phyloP scores from a whole-genome alignment of 2,888 invertebrate genomes.

The Mystacides longicornis region DNA sequence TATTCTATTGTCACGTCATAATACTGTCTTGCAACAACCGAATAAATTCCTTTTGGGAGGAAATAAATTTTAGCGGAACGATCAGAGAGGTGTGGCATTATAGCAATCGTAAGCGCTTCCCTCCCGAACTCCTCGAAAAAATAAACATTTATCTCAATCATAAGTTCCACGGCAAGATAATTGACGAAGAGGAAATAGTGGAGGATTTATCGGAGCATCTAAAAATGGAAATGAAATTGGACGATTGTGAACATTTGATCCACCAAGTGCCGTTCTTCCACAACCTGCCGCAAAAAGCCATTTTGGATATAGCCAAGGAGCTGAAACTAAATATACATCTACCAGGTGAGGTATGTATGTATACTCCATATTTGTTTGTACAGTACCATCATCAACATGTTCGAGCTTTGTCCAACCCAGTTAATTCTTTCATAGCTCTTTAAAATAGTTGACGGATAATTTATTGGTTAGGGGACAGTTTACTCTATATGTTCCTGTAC shows the following conservation, averaged over 20 bases:
- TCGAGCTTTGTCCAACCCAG: no score
- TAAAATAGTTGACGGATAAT: no score
- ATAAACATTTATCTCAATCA: conserved; percentile 34
- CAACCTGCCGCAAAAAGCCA: conserved; percentile 42
- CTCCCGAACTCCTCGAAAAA: conserved; percentile 32
- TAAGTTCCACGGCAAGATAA: conserved; percentile 35
- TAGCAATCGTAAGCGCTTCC: conserved; percentile 32
- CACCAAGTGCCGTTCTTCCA: conserved; percentile 48
- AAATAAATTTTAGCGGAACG: conserved; percentile 30
- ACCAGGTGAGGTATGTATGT: conserved; percentile 43
- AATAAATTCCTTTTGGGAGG: conserved; percentile 2
- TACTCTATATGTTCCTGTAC: no score
- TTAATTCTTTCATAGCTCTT: no score
- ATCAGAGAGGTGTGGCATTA: conserved; percentile 33
- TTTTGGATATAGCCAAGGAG: conserved; percentile 45
- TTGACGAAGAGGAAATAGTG: conserved; percentile 34
- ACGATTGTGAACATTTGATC: conserved; percentile 48
- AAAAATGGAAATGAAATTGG: conserved; percentile 48
- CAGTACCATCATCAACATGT: no score
- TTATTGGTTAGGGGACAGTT: no score
- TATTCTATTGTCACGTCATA: conserved; percentile 9
- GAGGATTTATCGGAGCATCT: conserved; percentile 39
- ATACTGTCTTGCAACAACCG: conserved; percentile 2
- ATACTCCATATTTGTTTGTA: neutral
- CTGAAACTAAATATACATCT: conserved; percentile 49